Base-by-base conservation (phyloP, 2,888 invertebrate species). In the Himalopsyche tibetana region DNA sequence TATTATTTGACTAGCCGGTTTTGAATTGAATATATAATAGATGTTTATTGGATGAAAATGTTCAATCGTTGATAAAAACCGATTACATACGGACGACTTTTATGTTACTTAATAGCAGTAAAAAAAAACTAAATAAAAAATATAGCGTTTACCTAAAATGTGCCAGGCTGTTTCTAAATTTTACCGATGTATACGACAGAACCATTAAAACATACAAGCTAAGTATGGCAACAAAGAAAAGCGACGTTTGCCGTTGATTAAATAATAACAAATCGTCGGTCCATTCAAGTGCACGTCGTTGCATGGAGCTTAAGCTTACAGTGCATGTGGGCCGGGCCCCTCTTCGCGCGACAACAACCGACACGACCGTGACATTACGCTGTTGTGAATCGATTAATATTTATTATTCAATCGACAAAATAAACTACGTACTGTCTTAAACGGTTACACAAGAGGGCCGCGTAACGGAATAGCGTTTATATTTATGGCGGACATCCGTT, bases 321-420 rank as follows among this genome's bases (percentile, higher is more conserved):
- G 11, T 56, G 56, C 19, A 63, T 63, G 51, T 5, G 12, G 15
- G 38, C 36, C 15, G 12, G 15, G 38, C 36, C 15, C 19, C 74
- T 36, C 51, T 74, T 74, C 74, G 9, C 38, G 74, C 74, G 74
- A 74, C 28, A 63, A 28, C 19, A 74, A 12, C 15, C 19, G 19
- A 74, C 74, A 74, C 74, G 74, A 38, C 74, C 74, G 74, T 74
- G 74, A 74, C 74, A 36, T 74, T 74, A 74, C 74, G 36, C n/a
- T 74, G 74, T 74, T 74, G 74, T 74, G 74, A 74, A 74, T 74
- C 74, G 74, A 74, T 74, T 74, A 74, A 74, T 74, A 74, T 74
- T 74, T 74, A 74, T 74, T 74, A 74, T 74, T 74, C 74, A 74
- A 74, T 74, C 74, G 74, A 36, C 74, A 74, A 74, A 74, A 74